Evolutionary conservation across 2,888 invertebrate genomes (phyloP).

Genomic region (Julus scandinavius): DNA sequence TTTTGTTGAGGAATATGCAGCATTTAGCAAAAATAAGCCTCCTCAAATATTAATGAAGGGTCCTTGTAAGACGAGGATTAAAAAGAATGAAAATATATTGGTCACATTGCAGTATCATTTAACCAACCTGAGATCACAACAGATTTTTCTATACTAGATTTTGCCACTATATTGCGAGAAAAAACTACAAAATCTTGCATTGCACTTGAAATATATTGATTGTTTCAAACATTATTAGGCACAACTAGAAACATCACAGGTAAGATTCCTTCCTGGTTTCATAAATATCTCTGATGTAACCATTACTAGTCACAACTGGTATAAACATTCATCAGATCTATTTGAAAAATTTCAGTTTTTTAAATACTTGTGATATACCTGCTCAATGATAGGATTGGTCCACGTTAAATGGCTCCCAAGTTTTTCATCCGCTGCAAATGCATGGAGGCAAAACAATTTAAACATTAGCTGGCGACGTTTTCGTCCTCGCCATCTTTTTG

Average conservation of each 20-base stretch:
- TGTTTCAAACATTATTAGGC: not conserved
- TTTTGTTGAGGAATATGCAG: not conserved
- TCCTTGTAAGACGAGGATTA: not conserved
- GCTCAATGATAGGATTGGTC: not conserved
- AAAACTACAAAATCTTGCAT: not conserved
- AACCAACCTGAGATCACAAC: slow-evolving; percentile 17
- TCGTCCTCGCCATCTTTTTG: not conserved
- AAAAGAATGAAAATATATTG: slow-evolving; percentile 13
- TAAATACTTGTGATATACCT: not conserved
- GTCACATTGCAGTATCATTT: not conserved
- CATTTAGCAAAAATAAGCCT: slow-evolving; percentile 44
- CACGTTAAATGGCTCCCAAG: not conserved
- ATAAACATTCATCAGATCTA: not conserved
- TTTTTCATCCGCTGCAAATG: not conserved
- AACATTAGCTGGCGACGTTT: slow-evolving; percentile 7
- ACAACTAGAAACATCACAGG: not conserved
- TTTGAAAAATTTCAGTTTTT: not conserved
- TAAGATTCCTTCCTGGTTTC: slow-evolving; percentile 29
- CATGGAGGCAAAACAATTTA: not conserved
- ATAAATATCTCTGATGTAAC: not conserved
- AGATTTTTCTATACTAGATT: not conserved
- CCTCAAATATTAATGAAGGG: not conserved
- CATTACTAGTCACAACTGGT: not conserved
- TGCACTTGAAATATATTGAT: slow-evolving; percentile 3
- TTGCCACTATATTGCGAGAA: not conserved